phyloP scores from a whole-genome alignment of 2,113 vertebrate species.

The Heterocephalus glaber region DNA sequence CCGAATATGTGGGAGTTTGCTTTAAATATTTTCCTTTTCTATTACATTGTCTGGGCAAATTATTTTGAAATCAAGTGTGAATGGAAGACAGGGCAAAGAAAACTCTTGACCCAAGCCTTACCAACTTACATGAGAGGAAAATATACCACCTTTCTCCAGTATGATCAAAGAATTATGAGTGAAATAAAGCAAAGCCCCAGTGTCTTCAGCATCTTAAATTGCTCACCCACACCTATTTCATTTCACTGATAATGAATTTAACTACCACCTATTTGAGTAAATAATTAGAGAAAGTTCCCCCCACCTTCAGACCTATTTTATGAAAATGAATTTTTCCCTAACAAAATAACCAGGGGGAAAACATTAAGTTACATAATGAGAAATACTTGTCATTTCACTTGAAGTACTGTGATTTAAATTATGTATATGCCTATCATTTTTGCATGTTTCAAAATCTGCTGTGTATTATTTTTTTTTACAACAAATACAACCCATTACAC shows the following conservation, averaged over 20 bases:
- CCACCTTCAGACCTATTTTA: not conserved
- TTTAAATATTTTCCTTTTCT: slow-evolving; percentile 48
- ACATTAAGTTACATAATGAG: slow-evolving; percentile 15
- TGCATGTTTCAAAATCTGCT: slow-evolving; percentile 64
- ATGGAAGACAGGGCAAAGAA: not conserved
- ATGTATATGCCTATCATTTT: slow-evolving; percentile 32
- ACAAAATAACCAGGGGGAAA: not conserved
- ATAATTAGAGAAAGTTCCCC: not conserved
- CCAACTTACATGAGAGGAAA: not conserved
- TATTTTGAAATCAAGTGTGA: slow-evolving; percentile 25
- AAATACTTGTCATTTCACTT: slow-evolving; percentile 61
- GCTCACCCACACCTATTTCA: not conserved
- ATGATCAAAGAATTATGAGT: not conserved
- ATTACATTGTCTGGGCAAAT: not conserved
- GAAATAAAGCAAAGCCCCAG: not conserved
- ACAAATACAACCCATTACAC: slow-evolving; percentile 80
- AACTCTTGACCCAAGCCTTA: not conserved
- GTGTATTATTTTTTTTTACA: slow-evolving; percentile 78
- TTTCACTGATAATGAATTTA: not conserved
- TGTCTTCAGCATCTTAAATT: not conserved
- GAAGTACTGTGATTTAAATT: slow-evolving; percentile 65
- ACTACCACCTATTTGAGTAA: not conserved
- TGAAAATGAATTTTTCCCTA: slow-evolving; percentile 6
- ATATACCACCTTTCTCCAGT: not conserved
- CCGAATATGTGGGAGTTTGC: slow-evolving; percentile 14